These are phyloP conservation scores for Sebastes itinus DNA, from an alignment of 2,797 vertebrate genomes.

Conservation along the genomic window DNA sequence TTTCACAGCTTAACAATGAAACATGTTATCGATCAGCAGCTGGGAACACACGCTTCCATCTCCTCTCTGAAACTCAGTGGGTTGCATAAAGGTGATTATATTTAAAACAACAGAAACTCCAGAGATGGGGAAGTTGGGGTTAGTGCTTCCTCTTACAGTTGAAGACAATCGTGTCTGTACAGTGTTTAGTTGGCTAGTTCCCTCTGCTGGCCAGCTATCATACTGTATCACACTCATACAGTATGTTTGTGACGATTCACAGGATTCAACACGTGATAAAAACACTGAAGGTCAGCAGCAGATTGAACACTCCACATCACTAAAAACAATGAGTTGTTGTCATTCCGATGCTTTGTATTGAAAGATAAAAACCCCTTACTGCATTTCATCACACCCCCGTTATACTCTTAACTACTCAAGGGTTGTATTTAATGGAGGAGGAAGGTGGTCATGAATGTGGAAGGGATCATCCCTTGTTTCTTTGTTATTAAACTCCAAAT, in stretches of 20 bases:
- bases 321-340: not conserved
- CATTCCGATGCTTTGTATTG: not conserved
- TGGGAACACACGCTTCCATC: not conserved
- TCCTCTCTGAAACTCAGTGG: not conserved
- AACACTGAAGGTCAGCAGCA: not conserved
- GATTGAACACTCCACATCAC: not conserved
- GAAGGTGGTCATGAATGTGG: not conserved
- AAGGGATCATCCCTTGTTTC: not conserved
- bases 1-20: not conserved
- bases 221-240: constrained; percentile 31
- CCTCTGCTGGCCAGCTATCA: constrained; percentile 76
- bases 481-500: constrained; percentile 14
- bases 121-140: constrained; percentile 44
- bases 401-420: not conserved
- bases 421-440: not conserved
- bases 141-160: constrained; percentile 55
- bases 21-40: not conserved
- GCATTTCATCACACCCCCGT: constrained; percentile 1
- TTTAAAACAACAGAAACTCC: constrained; percentile 24
- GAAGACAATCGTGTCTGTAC: constrained; percentile 3
- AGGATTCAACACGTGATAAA: not conserved
- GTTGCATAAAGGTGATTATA: constrained; percentile 5
- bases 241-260: not conserved
- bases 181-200: constrained; percentile 71
- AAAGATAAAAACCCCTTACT: not conserved